Conservation (phyloP, 2,113 vertebrate genomes). For the Alaudala cheleensis region DNA sequence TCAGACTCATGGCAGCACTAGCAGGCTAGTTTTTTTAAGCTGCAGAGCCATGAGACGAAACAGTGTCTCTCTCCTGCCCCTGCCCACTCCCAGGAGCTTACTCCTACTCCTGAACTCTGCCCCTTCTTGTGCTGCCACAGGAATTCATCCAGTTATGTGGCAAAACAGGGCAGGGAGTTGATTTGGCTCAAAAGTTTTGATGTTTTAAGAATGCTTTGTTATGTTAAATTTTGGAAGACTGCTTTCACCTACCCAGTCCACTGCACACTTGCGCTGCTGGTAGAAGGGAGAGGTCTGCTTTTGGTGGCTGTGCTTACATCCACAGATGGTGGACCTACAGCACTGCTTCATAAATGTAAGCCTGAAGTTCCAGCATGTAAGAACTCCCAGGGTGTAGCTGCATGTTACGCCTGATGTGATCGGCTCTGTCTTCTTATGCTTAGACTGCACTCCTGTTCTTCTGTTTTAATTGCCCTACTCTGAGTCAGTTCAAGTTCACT, state of each 20-base stretch:
- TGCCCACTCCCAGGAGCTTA: constrained; percentile 47
- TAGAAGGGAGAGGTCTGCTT: background rate
- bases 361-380: background rate
- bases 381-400: background rate
- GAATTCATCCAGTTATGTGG: background rate
- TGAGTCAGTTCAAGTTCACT: background rate
- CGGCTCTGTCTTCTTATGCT: background rate
- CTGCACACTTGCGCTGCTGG: background rate
- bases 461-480: background rate
- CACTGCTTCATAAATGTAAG: background rate
- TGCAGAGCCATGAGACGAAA: background rate
- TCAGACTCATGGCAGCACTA: constrained; percentile 16
- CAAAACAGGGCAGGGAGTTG: background rate
- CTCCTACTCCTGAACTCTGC: constrained; percentile 44
- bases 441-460: background rate
- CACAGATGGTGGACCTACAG: background rate
- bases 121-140: background rate
- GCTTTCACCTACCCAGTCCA: background rate
- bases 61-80: background rate
- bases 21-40: background rate
- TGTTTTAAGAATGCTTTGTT: background rate
- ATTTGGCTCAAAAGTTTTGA: background rate
- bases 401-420: background rate
- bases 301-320: background rate
- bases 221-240: background rate